Evolutionary conservation across 2,113 vertebrate genomes (phyloP).

Genomic region (Colaptes auratus): DNA sequence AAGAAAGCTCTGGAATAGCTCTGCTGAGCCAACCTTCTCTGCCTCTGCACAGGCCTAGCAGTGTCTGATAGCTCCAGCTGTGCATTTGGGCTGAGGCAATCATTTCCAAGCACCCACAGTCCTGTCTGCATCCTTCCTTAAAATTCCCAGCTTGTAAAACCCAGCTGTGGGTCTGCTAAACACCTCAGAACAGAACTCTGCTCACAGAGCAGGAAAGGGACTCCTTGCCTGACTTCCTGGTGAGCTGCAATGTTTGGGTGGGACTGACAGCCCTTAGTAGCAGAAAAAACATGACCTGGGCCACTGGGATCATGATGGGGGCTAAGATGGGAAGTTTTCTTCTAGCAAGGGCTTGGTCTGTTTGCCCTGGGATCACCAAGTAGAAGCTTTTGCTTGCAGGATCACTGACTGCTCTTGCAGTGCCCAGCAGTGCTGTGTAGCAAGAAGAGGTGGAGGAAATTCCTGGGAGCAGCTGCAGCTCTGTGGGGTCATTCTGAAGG

Average conservation of each 20-base stretch:
- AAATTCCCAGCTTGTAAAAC: not conserved
- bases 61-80: not conserved
- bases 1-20: not conserved
- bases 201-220: not conserved
- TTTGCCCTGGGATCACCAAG: not conserved
- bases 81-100: not conserved
- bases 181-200: not conserved
- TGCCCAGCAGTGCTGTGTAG: not conserved
- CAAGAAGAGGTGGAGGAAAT: not conserved
- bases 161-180: not conserved
- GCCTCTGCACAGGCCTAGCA: not conserved
- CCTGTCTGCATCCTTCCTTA: not conserved
- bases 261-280: not conserved
- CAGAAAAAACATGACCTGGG: not conserved
- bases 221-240: not conserved
- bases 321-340: not conserved
- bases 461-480: not conserved
- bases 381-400: not conserved
- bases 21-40: not conserved
- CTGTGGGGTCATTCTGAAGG: not conserved
- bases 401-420: not conserved
- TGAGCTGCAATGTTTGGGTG: not conserved
- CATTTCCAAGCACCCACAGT: not conserved
- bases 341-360: not conserved
- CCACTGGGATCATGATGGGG: not conserved